phyloP scores from a whole-genome alignment of 1,140 invertebrate genomes.

The roundworm (Caenorhabditis elegans) region WBcel235 BX284605.5:10300501-10301000 shows the following conservation, averaged over 20 bases:
- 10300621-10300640: conserved; percentile 41
- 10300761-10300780: conserved; percentile 35
- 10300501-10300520: too few species aligned
- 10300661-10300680: background rate
- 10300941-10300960: background rate
- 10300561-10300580: conserved; percentile 37
- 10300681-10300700: background rate
- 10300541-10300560: background rate
- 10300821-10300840: background rate
- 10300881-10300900: conserved; percentile 46
- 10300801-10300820: conserved; percentile 9
- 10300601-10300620: conserved; percentile 13
- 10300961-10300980: conserved; percentile 31
- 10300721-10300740: conserved; percentile 35
- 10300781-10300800: background rate
- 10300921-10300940: too few species aligned
- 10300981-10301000: conserved; percentile 34
- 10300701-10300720: conserved; percentile 12
- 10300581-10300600: conserved; percentile 37
- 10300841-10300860: conserved; percentile 13
- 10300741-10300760: conserved; percentile 40
- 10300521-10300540: too few species aligned
- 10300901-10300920: too few species aligned
- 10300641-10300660: conserved; percentile 40
- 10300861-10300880: conserved; percentile 23